Base-by-base conservation (phyloP, 2,113 vertebrate genomes). In the Corynorhinus townsendii region DNA sequence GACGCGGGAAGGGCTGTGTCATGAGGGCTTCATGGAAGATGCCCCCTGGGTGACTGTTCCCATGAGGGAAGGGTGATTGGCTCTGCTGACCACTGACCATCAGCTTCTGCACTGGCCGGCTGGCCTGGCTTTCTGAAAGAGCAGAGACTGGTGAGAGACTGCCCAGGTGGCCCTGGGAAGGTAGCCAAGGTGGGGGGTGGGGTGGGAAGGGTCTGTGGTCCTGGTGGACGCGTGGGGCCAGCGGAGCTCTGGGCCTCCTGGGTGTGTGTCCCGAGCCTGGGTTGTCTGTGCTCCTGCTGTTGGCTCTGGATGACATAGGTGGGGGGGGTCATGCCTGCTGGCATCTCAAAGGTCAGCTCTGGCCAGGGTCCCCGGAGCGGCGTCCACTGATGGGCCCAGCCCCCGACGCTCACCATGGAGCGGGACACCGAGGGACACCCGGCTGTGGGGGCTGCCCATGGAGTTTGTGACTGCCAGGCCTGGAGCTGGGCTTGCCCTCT, bases 361-460 rank as follows among this genome's bases (percentile, higher is more conserved):
- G 62, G 59, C 15, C 0, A 4, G 35, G 45, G 45, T 1, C 54
- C 14, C 6, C 0, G 0, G 20, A 15, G 28, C 20, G 1, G 19
- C 0, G 0, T 17, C 2, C 35, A 47, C 1, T 12, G 45, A 33
- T 1, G 11, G 0, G 0, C 47, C 62, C 7, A 3, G 35, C 15
- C 2, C 28, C 22, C 4, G 5, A 28, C 8, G 24, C 43, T 71
- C 17, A 62, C 14, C 30, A 2, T 17, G 20, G 2, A 3, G 1
- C 6, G 26, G 72, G 93, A 26, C 22, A 26, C 7, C 0, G 0
- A 33, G 11, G 40, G 62, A 20, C 0, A 0, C 49, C 3, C 0
- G 28, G 56, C 7, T 28, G 22, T 19, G 33, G 19, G 17, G 3
- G 14, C 12, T 30, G 26, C 15, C 26, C 1, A 4, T 82, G 56